Evolutionary conservation across 2,888 invertebrate species (phyloP), one percentile per base, ranked within the genome.

Genomic region (Reticulitermes lucifugus): DNA sequence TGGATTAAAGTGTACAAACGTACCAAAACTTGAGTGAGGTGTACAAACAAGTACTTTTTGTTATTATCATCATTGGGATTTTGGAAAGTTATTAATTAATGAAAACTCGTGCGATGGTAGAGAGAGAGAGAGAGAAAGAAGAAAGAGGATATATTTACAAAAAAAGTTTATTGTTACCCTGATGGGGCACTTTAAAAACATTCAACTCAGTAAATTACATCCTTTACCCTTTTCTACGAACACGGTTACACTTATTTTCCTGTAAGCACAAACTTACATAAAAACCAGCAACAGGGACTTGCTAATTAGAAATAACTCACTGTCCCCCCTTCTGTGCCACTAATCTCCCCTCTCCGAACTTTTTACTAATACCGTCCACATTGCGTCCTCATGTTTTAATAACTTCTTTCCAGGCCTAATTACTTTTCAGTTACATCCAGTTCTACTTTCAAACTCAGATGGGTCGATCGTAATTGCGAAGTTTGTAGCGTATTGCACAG

Each of bases 271-370:
- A 73, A 73, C 73, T 73, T 73, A 29, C 21, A 41, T 73, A 73
- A 73, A 73, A 73, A 73, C 29, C 73, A 73, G 14, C 41, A 73
- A 73, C 35, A 41, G 73, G 41, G 73, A 73, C 73, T 73, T 41
- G 73, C 73, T 73, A 73, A 73, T 73, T 73, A 73, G 73, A 73
- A 73, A 73, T 73, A 73, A 73, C 73, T 73, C 73, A 41, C 41
- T 10, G 7, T 41, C 21, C 73, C 29, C 71, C 71, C 25, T 29
- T 29, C 60, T 10, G 35, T 71, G 6, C 71, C 71, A 29, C 71
- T 71, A 71, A 71, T 71, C 71, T 71, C 71, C 71, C 35, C 73
- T 73, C 14, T 73, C 41, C 25, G 9, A 73, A 73, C 73, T 73
- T 73, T 73, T 73, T 73, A 29, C 73, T 73, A 35, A 29, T 70